phyloP scores from a whole-genome alignment of 2,888 invertebrate genomes.

The Melanargia galathea region DNA sequence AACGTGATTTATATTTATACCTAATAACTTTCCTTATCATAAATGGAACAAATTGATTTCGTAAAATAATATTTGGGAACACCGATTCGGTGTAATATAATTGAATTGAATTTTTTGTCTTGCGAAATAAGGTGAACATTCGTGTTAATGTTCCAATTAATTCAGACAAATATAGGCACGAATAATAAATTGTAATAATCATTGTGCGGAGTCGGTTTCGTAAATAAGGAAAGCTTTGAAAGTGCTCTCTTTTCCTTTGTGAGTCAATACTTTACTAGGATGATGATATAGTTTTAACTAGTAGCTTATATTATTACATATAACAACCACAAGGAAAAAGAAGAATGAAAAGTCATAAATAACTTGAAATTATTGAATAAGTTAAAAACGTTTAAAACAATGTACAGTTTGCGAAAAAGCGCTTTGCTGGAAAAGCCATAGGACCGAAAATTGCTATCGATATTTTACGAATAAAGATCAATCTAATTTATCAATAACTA shows the following conservation, averaged over 20 bases:
- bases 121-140: slow-evolving; percentile 49
- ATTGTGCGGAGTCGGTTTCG: slow-evolving; percentile 45
- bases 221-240: slow-evolving; percentile 31
- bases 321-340: background rate
- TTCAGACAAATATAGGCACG: slow-evolving; percentile 43
- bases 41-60: background rate
- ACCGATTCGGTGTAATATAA: background rate
- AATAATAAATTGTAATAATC: slow-evolving; percentile 40
- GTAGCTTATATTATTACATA: background rate
- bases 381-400: too few relatives aligned
- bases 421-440: too few relatives aligned
- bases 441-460: background rate
- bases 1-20: slow-evolving; percentile 3
- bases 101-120: slow-evolving; percentile 21
- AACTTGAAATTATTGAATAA: background rate
- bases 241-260: slow-evolving; percentile 34
- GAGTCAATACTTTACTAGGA: slow-evolving; percentile 15
- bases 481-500: too few relatives aligned
- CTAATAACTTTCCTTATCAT: background rate
- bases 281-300: slow-evolving; percentile 3
- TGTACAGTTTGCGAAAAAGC: too few relatives aligned
- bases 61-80: background rate
- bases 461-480: too few relatives aligned
- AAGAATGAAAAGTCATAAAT: background rate
- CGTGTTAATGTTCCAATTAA: slow-evolving; percentile 49